Base-by-base conservation (phyloP, 2,113 vertebrate genomes). In the Alligator mississippiensis region DNA sequence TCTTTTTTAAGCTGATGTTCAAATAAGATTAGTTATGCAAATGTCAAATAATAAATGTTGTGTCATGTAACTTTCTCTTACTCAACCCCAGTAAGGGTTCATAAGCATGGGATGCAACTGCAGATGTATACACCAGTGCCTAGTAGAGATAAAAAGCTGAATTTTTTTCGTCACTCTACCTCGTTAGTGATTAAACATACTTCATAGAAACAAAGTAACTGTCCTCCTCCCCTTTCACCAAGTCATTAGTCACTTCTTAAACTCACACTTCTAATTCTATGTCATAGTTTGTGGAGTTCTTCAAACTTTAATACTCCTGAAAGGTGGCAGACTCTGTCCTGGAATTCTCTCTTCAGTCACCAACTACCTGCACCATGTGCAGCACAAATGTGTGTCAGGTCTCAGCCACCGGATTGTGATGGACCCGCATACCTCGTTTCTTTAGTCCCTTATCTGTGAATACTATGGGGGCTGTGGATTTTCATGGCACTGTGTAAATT, bases 281-380 rank as follows among this genome's bases (percentile, higher is more conserved):
- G 22, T 2, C 2, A 25, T 0, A 0, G 25, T 38, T 4, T 0
- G 5, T 19, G 57, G 84, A 6, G 30, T 2, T 22, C 9, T 15
- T 0, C 38, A 58, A 78, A 79, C 25, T 90, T 54, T 3, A 60
- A 88, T n/a, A 62, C 81, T 68, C 47, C 30, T 11, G 84, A 7
- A 82, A 64, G 57, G 87, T n/a, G 80, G 60, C 57, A 54, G 81
- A 1, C 66, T 91, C 38, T 96, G 95, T 94, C 85, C 92, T 91
- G 84, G 91, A 84, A 77, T 90, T 70, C 57, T 91, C 90, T 84
- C 54, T 86, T 27, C 16, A 62, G 22, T 85, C 85, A 78, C n/a
- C 14, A 81, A 0, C 59, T 3, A 54, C 85, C 91, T 84, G 80
- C 81, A 83, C 78, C 3, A 1, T 63, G 84, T 81, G 87, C 93